Percentiles rank a stretch among this genome's conserved stretches.
These are phyloP conservation scores for Sceliomorpha sp. DNA, from an alignment of 2,888 invertebrate genomes.

Conservation along the genomic window DNA sequence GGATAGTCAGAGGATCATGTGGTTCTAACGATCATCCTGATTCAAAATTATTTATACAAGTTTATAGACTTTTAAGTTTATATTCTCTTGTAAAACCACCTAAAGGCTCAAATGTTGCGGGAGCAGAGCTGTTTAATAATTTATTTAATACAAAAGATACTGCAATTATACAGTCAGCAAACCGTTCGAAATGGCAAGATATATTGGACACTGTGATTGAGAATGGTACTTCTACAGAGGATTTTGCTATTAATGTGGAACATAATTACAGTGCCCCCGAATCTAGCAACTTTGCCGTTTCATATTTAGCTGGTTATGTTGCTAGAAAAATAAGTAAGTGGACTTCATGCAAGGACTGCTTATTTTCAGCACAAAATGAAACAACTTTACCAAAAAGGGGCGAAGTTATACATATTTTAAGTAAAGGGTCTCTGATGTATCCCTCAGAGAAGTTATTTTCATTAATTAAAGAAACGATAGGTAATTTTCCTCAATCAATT, in stretches of 20 bases:
- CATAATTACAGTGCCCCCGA: not conserved
- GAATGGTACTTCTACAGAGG: not conserved
- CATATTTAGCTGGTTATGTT: conserved; percentile 4
- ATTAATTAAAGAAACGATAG: too few relatives aligned
- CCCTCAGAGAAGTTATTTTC: not conserved
- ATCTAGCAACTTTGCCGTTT: not conserved
- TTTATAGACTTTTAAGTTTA: not conserved
- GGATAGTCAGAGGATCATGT: conserved; percentile 11
- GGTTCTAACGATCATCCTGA: conserved; percentile 11
- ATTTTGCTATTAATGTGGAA: not conserved
- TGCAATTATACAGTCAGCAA: too few relatives aligned
- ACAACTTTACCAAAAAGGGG: not conserved
- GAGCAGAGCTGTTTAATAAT: not conserved
- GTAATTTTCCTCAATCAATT: too few relatives aligned
- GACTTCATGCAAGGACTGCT: conserved; percentile 1
- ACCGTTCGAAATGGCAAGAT: too few relatives aligned
- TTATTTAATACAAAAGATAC: not conserved
- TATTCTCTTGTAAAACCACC: conserved; percentile 4
- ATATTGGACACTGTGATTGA: not conserved
- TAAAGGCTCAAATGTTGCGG: conserved; percentile 2
- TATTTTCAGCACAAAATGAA: not conserved
- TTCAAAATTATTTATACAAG: conserved; percentile 3
- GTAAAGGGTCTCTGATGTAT: conserved; percentile 1
- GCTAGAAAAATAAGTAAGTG: not conserved
- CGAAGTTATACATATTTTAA: conserved; percentile 3